Evolutionary conservation across 2,888 invertebrate species (phyloP), one percentile per base, ranked within the genome.

Genomic region (Hydraecia micacea): DNA sequence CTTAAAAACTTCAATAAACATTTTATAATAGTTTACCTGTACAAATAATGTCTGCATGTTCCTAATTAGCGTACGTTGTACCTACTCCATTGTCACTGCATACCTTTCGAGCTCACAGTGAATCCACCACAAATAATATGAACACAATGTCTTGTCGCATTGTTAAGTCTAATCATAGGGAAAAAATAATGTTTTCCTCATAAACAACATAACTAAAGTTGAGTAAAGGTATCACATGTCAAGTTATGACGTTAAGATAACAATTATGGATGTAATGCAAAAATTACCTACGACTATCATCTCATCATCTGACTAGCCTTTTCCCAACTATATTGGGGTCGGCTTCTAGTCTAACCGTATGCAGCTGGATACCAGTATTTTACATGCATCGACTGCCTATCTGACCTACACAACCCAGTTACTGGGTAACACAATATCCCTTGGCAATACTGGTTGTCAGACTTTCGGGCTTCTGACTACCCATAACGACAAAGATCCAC

Each of bases 171-270:
- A 25, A 71, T 70, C 65, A 85, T 39, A 62, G 73, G 83, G 83
- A 81, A 81, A 63, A 80, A 73, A 76, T 7, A 0, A 25, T 0
- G 18, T 85, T 83, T 83, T 83, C 85, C 85, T 83, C 0, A 25
- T 81, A 39, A 63, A 75, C 65, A 80, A 80, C 65, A 69, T 60
- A 72, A 72, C 55, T 71, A 11, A 58, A 65, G 58, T 73, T 39
- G 39, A 28, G 7, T 73, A 39, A 32, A 74, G 60, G 36, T 70
- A 69, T 58, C 28, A 5, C 46, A n/a, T 63, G 65, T 46, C 49
- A 58, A 32, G 49, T 39, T 77, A 60, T 32, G 11, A 11, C 21
- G 63, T 69, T 65, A 63, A 69, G 75, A 75, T 80, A 46, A 71
- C 21, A 46, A 46, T 0, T 6, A 15, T 36, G 8, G 7, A 13